Base-by-base conservation (phyloP, 2,113 vertebrate genomes). In the Urocynchramus pylzowi region DNA sequence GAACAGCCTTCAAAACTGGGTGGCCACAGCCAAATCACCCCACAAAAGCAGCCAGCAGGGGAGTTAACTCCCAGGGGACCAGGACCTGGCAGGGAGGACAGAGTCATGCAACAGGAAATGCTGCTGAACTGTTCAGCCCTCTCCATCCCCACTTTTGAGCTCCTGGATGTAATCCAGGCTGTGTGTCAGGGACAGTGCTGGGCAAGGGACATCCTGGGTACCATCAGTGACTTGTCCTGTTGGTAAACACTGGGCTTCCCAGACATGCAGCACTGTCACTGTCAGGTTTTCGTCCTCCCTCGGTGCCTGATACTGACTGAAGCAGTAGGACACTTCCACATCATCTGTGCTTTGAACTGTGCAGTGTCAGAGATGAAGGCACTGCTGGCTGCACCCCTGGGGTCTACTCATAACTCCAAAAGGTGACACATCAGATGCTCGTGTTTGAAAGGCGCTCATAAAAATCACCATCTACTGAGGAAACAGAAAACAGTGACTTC, bases 291-390 rank as follows among this genome's bases (percentile, higher is more conserved):
- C 87, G 42, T 24, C 24, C 42, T 86, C 42, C 31, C 54, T 71
- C 5, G 0, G 19, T 60, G 67, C 22, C 50, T 30, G 44, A 6
- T 2, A 2, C 1, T 33, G 73, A n/a, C 56, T 67, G 70, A 70
- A 81, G 73, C 61, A 75, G 27, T 4, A n/a, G 44, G 39, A 53
- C 11, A 14, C 82, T 87, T 63, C 65, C 60, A 47, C 0, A 0
- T 47, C 16, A 12, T 44, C 49, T 56, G 26, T 57, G 33, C 28
- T 83, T 83, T 7, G 1, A 76, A 22, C 35, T 47, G 37, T 14
- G n/a, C 22, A 4, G 19, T 42, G 53, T 80, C 68, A 85, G 79
- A 71, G 52, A 59, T 33, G 30, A 59, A 85, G 76, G 74, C 70
- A 39, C 33, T 42, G 35, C 63, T 41, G 78, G 39, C 21, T 74